A percentile compares a stretch with the other conserved stretches of the same genome.
These are phyloP conservation scores for Orussus abietinus DNA, from an alignment of 1,140 invertebrate genomes.

Conservation along the genomic window DNA sequence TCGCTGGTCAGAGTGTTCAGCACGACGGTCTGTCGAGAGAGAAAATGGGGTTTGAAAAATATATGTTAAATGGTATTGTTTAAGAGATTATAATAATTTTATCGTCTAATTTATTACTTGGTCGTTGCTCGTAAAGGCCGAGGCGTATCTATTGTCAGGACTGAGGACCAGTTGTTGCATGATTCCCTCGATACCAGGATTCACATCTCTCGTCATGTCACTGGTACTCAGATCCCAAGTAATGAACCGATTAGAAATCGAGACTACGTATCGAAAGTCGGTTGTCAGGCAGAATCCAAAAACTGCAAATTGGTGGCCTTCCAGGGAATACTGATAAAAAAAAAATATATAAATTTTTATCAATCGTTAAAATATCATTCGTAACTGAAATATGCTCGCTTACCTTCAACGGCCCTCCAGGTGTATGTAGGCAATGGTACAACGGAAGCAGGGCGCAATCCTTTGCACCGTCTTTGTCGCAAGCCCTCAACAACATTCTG, in stretches of 20 bases:
- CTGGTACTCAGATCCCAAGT: slow-evolving; percentile 96
- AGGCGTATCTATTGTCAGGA: slow-evolving; percentile 92
- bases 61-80: background rate
- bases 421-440: slow-evolving; percentile 94
- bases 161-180: slow-evolving; percentile 94
- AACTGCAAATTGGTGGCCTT: slow-evolving; percentile 96
- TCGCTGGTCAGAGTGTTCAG: slow-evolving; percentile 89
- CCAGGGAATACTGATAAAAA: slow-evolving; percentile 78
- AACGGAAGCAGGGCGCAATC: slow-evolving; percentile 88
- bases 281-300: slow-evolving; percentile 91
- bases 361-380: no score
- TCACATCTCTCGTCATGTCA: slow-evolving; percentile 85
- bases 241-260: slow-evolving; percentile 95
- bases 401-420: slow-evolving; percentile 93
- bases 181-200: slow-evolving; percentile 90
- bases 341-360: slow-evolving; percentile 12
- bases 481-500: slow-evolving; percentile 82
- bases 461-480: slow-evolving; percentile 79
- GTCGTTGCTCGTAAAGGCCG: slow-evolving; percentile 95
- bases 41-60: slow-evolving; percentile 6
- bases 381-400: no score
- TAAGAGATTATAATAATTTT: slow-evolving; percentile 1
- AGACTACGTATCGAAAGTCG: slow-evolving; percentile 90
- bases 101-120: slow-evolving; percentile 58
- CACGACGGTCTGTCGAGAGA: slow-evolving; percentile 66